Evolutionary conservation across 2,888 invertebrate species (phyloP).

Genomic region (Chamaedrilus cognettii): DNA sequence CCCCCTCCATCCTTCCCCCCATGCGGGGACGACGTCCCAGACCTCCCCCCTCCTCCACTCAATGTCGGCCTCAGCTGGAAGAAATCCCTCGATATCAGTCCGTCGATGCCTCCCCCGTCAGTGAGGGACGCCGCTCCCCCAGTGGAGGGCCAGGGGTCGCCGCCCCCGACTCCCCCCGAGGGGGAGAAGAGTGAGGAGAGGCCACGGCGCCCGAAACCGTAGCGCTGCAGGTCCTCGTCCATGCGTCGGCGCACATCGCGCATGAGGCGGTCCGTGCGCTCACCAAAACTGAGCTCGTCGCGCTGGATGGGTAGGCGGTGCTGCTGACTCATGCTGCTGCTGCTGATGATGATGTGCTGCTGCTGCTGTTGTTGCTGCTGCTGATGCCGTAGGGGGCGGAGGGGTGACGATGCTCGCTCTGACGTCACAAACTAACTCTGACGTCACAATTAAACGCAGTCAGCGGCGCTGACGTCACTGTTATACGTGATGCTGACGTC

Average conservation of each 20-base stretch:
- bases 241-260: constrained; percentile 26
- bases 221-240: constrained; percentile 23
- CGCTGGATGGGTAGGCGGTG: constrained; percentile 18
- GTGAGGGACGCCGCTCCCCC: background rate
- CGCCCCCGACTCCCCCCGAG: background rate
- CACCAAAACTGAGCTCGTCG: constrained; percentile 21
- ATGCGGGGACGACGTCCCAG: constrained; percentile 14
- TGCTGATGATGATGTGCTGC: no score
- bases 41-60: background rate
- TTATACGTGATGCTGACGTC: no score
- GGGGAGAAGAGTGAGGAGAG: background rate
- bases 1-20: constrained; percentile 7
- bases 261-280: constrained; percentile 23
- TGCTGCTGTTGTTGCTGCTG: no score
- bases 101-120: background rate
- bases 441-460: no score
- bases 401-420: no score
- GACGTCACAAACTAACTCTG: no score
- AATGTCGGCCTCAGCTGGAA: constrained; percentile 13
- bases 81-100: constrained; percentile 2
- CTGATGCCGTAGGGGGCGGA: no score
- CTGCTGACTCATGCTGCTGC: constrained; percentile 1
- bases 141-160: background rate
- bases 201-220: constrained; percentile 20
- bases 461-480: no score